Percentiles rank a stretch among this genome's conserved stretches.
Conservation (phyloP, 1,140 invertebrate genomes). For the Anastrepha ludens region DNA sequence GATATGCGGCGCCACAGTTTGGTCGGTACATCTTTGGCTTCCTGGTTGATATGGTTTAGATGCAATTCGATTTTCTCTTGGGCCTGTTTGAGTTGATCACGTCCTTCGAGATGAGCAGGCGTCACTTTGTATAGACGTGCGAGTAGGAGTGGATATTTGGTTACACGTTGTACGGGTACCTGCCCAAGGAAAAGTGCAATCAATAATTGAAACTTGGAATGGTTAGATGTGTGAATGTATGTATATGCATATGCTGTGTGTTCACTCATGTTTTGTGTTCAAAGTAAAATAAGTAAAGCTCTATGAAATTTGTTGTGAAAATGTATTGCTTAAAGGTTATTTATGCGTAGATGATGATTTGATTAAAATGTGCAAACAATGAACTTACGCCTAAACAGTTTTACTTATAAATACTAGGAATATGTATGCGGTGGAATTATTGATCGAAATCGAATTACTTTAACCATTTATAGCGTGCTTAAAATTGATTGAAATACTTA, state of each 20-base stretch:
- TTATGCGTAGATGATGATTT: not conserved
- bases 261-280: not conserved
- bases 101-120: constrained; percentile 84
- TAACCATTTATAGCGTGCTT: too few relatives aligned
- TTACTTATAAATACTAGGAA: too few relatives aligned
- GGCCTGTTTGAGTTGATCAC: constrained; percentile 86
- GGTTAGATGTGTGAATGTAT: not conserved
- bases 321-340: too few relatives aligned
- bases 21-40: constrained; percentile 92
- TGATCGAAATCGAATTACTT: too few relatives aligned
- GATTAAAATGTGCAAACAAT: not conserved
- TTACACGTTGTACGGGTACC: constrained; percentile 92
- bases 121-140: constrained; percentile 94
- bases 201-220: not conserved
- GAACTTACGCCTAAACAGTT: not conserved
- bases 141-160: constrained; percentile 93
- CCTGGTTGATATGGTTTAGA: constrained; percentile 95
- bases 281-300: not conserved
- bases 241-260: not conserved
- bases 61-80: constrained; percentile 94
- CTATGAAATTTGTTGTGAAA: not conserved
- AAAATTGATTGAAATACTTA: not conserved
- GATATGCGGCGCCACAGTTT: constrained; percentile 92
- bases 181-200: constrained; percentile 66
- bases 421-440: too few relatives aligned